Base-by-base conservation (phyloP, 1,140 invertebrate species). In the Sinonovacula constricta region DNA sequence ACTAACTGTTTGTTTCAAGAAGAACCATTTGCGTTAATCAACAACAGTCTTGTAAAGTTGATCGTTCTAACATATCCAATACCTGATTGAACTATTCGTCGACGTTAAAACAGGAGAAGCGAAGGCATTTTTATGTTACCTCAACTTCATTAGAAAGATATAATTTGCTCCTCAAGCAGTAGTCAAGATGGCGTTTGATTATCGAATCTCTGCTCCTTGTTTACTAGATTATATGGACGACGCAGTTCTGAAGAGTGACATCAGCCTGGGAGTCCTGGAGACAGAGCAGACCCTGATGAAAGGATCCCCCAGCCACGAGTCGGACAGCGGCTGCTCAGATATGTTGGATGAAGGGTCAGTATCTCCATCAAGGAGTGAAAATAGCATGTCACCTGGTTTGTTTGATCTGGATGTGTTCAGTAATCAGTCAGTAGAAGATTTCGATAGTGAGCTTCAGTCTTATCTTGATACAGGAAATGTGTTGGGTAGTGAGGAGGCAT, bases 301-400 rank as follows among this genome's bases (percentile, higher is more conserved):
- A 49, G 68, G 69, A n/a, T 88, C 88, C 0, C 88, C 88, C n/a
- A 85, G 82, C 72, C 88, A 89, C 67, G 81, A 86, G 57, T 85
- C 86, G 1, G 87, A 87, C 74, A 88, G 85, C 62, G 85, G 86
- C 18, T 65, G 83, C n/a, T 85, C 83, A 2, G 83, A 85, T n/a
- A 70, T 75, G 51, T 71, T 49, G 31, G 70, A 75, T 34, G 72
- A 77, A 56, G 49, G 28, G 72, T 81, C 59, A 82, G 81, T 77
- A 75, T 72, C 30, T 54, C 65, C 72, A 77, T 24, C 57, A 60
- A 70, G 60, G 59, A 57, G 51, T 54, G 59, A 60, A 54, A 70
- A 26, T 59, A 63, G 51, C 49, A 66, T 70, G 22, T 71, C 34
- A 53, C 65, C 45, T 74, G 60, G 14, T 34, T 57, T 12, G 36